Evolutionary conservation across 2,888 invertebrate genomes (phyloP).

Genomic region (Herminia tarsipennalis): DNA sequence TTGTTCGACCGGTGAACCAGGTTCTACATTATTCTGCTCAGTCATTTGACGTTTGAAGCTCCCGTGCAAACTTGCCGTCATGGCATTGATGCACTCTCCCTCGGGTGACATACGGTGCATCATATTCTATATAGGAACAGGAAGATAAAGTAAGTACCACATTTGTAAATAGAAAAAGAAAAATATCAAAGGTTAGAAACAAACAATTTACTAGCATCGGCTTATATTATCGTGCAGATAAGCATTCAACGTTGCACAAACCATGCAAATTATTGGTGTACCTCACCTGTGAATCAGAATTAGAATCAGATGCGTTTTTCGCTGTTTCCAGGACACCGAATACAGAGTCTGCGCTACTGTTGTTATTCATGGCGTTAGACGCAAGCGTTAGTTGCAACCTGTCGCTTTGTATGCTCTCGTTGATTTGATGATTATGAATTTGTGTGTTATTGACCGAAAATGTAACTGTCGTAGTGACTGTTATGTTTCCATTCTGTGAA

Average conservation of each 20-base stretch:
- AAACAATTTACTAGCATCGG: slow-evolving; percentile 35
- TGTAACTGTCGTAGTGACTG: slow-evolving; percentile 94
- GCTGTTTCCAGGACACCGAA: slow-evolving; percentile 68
- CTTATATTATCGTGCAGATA: slow-evolving; percentile 42
- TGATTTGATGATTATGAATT: slow-evolving; percentile 82
- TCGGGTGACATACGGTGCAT: slow-evolving; percentile 90
- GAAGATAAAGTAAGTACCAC: slow-evolving; percentile 57
- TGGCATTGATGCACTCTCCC: slow-evolving; percentile 87
- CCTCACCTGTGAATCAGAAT: slow-evolving; percentile 78
- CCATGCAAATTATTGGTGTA: slow-evolving; percentile 51
- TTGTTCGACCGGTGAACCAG: slow-evolving; percentile 76
- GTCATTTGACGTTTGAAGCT: slow-evolving; percentile 87
- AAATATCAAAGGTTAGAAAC: slow-evolving; percentile 50
- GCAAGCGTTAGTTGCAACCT: slow-evolving; percentile 83
- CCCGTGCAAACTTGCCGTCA: slow-evolving; percentile 88
- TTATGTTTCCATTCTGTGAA: slow-evolving; percentile 89
- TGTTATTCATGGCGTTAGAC: slow-evolving; percentile 80
- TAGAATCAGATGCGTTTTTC: slow-evolving; percentile 67
- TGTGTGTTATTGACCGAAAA: slow-evolving; percentile 89
- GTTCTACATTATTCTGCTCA: slow-evolving; percentile 72
- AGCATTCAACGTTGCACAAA: slow-evolving; percentile 50
- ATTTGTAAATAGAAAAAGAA: slow-evolving; percentile 40
- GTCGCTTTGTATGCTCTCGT: slow-evolving; percentile 78
- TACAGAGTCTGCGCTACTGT: slow-evolving; percentile 67
- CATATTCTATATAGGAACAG: slow-evolving; percentile 86